These are phyloP conservation scores for Botrylloides violaceus DNA, from an alignment of 23 tunicate species.

Conservation along the genomic window DNA sequence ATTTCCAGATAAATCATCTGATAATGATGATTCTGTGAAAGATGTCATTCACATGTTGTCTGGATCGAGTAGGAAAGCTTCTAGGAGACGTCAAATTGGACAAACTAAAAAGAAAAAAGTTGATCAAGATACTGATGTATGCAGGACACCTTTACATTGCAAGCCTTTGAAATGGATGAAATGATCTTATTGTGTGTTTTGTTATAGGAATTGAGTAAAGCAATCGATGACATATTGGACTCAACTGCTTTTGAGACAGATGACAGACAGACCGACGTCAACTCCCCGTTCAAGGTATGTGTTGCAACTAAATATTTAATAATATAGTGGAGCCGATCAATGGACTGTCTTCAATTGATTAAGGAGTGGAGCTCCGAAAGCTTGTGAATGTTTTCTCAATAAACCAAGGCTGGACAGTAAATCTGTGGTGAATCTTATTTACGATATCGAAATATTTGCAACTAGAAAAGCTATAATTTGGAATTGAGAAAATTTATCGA, in stretches of 20 bases:
- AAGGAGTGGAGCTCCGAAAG: no score
- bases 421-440: no score
- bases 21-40: conserved; percentile 37
- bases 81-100: not conserved
- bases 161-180: not conserved
- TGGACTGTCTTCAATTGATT: no score
- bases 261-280: not conserved
- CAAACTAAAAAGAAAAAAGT: not conserved
- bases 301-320: not conserved
- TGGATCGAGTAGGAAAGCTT: conserved; percentile 11
- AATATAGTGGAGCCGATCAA: no score
- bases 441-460: no score
- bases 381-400: no score
- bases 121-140: conserved; percentile 19
- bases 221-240: conserved; percentile 9
- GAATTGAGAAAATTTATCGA: no score
- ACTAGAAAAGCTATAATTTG: no score
- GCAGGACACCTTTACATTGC: not conserved
- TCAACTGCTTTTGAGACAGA: not conserved
- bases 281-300: not conserved
- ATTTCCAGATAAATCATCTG: conserved; percentile 32
- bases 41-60: conserved; percentile 47
- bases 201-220: conserved; percentile 21
- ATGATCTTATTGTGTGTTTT: not conserved
- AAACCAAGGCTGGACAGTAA: no score